phyloP scores from a whole-genome alignment of 2,113 vertebrate genomes.

The Brachypteracias leptosomus region DNA sequence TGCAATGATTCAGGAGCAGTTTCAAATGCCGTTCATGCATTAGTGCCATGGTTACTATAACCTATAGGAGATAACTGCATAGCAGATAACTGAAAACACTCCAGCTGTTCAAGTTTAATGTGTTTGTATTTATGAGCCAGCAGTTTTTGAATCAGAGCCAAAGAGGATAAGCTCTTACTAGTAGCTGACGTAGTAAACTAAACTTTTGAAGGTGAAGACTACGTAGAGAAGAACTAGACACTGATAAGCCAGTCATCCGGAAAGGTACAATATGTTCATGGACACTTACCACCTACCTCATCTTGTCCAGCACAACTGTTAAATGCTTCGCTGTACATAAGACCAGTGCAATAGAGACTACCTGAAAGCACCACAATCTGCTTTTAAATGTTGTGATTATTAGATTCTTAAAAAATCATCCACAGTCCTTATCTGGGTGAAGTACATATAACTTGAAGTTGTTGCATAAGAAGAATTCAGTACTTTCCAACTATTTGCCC shows the following conservation, averaged over 20 bases:
- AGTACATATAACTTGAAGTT: background rate
- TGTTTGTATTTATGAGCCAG: background rate
- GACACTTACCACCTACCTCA: background rate
- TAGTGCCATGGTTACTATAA: background rate
- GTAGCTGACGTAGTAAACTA: background rate
- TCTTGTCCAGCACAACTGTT: background rate
- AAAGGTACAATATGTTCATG: background rate
- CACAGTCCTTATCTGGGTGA: background rate
- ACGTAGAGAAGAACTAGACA: background rate
- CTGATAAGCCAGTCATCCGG: background rate
- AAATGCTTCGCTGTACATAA: background rate
- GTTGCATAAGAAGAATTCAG: background rate
- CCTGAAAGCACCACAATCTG: background rate
- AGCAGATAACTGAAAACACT: background rate
- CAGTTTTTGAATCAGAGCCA: background rate
- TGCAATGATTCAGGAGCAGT: background rate
- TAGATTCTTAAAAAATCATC: background rate
- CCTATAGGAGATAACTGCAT: background rate
- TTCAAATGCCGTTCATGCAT: background rate
- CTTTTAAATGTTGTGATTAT: background rate
- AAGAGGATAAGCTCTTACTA: background rate
- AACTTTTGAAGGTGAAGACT: constrained; percentile 31
- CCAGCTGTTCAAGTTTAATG: constrained; percentile 34
- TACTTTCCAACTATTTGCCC: background rate
- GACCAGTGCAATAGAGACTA: background rate